Evolutionary conservation across 2,113 vertebrate species (phyloP).

Genomic region (Petrocephalus microphthalmus): DNA sequence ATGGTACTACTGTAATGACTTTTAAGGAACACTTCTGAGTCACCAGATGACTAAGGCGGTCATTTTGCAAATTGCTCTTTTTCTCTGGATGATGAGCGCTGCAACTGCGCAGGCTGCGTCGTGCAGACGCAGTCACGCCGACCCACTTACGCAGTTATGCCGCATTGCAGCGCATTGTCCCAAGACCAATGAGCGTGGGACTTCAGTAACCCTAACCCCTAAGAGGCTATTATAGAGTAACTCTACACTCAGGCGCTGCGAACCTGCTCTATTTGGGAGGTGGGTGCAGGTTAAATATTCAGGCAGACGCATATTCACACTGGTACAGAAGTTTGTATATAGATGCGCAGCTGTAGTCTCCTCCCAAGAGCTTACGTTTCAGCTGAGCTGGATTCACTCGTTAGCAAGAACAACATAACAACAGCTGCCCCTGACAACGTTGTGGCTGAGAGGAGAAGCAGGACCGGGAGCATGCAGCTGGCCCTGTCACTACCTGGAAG

Average conservation of each 20-base stretch:
- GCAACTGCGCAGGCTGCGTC: not conserved
- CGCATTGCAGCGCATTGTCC: not conserved
- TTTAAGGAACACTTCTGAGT: not conserved
- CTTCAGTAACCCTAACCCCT: not conserved
- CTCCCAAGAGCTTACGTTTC: not conserved
- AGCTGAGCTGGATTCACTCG: not conserved
- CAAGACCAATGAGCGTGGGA: not conserved
- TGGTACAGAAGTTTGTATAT: not conserved
- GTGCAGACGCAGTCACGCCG: not conserved
- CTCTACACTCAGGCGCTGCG: not conserved
- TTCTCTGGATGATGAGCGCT: not conserved
- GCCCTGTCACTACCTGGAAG: not conserved
- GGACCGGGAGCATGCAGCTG: not conserved
- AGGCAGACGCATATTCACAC: not conserved
- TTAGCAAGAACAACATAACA: not conserved
- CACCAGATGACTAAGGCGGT: not conserved
- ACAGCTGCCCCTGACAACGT: not conserved
- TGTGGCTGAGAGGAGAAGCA: not conserved
- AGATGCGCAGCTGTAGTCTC: not conserved
- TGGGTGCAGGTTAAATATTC: not conserved
- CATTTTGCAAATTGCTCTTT: not conserved
- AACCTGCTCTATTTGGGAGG: not conserved
- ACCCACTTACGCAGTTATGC: not conserved
- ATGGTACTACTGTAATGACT: not conserved
- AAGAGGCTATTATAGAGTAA: conserved; percentile 5